Conservation (phyloP, 2,113 vertebrate species). For the Leucoraja erinaceus region DNA sequence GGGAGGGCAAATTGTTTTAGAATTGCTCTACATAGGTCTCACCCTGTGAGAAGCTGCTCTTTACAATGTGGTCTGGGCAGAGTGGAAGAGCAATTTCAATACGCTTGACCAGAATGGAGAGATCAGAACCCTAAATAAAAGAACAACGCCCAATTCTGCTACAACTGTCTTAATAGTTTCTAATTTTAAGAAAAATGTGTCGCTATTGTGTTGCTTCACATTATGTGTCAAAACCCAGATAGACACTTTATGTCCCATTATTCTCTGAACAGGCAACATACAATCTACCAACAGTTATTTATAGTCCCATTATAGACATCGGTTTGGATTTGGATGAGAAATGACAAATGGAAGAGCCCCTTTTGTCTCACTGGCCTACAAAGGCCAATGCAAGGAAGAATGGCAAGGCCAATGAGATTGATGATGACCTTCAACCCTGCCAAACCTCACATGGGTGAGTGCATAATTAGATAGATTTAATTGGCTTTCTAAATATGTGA, state of each 20-base stretch:
- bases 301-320: constrained; percentile 48
- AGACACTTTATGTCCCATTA: neutral
- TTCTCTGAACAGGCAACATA: neutral
- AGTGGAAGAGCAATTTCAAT: neutral
- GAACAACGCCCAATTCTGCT: constrained; percentile 1
- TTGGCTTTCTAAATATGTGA: neutral
- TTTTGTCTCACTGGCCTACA: constrained; percentile 45
- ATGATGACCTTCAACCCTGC: constrained; percentile 52
- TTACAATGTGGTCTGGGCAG: neutral
- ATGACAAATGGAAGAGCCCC: constrained; percentile 54
- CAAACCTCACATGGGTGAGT: constrained; percentile 43
- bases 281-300: constrained; percentile 31
- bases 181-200: constrained; percentile 11
- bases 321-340: constrained; percentile 50
- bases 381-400: constrained; percentile 50
- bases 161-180: constrained; percentile 21
- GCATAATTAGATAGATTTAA: constrained; percentile 32
- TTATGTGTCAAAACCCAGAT: constrained; percentile 21
- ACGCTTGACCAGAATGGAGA: neutral
- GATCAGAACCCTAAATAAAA: neutral
- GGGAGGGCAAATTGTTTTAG: neutral
- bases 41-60: neutral
- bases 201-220: neutral
- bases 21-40: neutral
- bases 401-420: constrained; percentile 52